Percentiles rank a stretch among this genome's conserved stretches.
Evolutionary conservation across 2,888 invertebrate species (phyloP).

Genomic region (Epistrophe grossulariae): DNA sequence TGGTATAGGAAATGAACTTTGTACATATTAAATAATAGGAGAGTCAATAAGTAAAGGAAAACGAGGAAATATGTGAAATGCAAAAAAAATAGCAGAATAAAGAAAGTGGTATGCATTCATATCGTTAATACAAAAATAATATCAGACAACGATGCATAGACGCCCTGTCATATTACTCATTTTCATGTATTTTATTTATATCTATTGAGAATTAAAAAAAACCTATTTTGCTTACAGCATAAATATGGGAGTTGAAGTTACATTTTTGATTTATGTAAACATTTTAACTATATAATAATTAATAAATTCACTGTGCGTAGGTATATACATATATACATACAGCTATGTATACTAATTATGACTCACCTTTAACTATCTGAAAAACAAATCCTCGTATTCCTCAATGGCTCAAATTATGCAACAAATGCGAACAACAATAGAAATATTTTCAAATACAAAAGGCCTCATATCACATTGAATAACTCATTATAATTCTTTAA

Average conservation of each 20-base stretch:
- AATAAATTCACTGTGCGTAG: background rate
- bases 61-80: background rate
- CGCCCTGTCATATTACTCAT: too few relatives aligned
- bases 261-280: too few relatives aligned
- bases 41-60: background rate
- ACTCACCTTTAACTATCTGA: constrained; percentile 35
- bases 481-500: background rate
- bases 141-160: too few relatives aligned
- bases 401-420: constrained; percentile 24
- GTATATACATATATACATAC: too few relatives aligned
- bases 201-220: too few relatives aligned
- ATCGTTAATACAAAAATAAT: too few relatives aligned
- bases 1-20: constrained; percentile 4
- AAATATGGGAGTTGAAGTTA: too few relatives aligned
- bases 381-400: constrained; percentile 48
- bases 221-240: too few relatives aligned
- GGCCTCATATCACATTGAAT: background rate
- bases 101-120: too few relatives aligned
- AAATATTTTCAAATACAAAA: background rate
- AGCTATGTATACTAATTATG: background rate
- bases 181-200: too few relatives aligned
- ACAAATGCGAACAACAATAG: background rate
- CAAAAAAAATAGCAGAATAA: background rate
- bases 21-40: constrained; percentile 7
- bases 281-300: too few relatives aligned